phyloP scores from a whole-genome alignment of 1,140 invertebrate species.

The Drosophila ohnishii region DNA sequence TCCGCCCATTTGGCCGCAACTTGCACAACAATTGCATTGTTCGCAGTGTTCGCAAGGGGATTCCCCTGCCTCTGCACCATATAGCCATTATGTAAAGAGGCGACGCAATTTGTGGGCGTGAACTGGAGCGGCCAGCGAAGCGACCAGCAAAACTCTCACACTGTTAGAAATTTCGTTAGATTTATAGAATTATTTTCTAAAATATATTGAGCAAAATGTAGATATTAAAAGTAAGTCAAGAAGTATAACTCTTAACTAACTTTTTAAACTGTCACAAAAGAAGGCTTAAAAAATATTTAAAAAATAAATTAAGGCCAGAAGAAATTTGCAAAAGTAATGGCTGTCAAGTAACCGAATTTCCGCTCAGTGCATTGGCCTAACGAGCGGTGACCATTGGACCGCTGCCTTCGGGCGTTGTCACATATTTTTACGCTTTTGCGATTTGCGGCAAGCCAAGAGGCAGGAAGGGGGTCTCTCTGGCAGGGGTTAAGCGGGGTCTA shows the following conservation, averaged over 20 bases:
- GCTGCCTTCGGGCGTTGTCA: slow-evolving; percentile 66
- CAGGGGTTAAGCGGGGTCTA: neutral
- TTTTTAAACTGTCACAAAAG: neutral
- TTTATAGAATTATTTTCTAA: neutral
- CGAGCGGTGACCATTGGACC: slow-evolving; percentile 49
- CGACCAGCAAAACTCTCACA: slow-evolving; percentile 20
- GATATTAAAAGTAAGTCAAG: too few relatives aligned
- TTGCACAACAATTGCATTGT: slow-evolving; percentile 74
- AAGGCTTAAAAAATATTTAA: too few relatives aligned
- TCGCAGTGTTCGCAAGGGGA: slow-evolving; percentile 54
- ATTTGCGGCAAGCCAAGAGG: slow-evolving; percentile 55
- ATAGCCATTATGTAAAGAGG: slow-evolving; percentile 69
- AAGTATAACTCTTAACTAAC: neutral
- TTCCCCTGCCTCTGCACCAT: slow-evolving; percentile 8
- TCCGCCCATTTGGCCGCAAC: slow-evolving; percentile 13
- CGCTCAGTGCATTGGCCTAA: slow-evolving; percentile 2
- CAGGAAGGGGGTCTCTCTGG: neutral
- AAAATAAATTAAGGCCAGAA: too few relatives aligned
- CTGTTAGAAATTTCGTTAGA: neutral
- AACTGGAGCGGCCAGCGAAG: slow-evolving; percentile 67
- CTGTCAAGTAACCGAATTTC: neutral
- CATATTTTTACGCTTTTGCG: slow-evolving; percentile 78
- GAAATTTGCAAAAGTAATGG: neutral
- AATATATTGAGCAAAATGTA: too few relatives aligned
- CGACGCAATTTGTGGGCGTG: slow-evolving; percentile 75